Base-by-base conservation (phyloP, 2,888 invertebrate species). In the Phymatocera aterrima region DNA sequence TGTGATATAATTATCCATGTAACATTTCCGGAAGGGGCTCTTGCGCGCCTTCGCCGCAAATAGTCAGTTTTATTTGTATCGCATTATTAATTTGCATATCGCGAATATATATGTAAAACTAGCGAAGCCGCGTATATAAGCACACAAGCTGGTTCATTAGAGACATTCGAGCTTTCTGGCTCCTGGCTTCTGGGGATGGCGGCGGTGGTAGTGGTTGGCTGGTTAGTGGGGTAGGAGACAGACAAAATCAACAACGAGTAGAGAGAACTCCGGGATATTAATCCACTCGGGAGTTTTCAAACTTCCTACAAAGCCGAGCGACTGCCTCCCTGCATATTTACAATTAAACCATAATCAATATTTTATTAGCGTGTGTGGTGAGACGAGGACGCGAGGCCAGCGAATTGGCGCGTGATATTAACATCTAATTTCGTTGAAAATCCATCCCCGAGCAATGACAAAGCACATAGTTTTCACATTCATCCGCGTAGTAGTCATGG, bases 221-320 rank as follows among this genome's bases (percentile, higher is more conserved):
- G 70, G 78, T 77, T 77, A 77, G 80, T 79, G 84, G 80, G 85
- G 83, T 84, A 75, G 84, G 88, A 88, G 89, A 87, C 90, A 89
- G 90, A 88, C 90, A 90, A 90, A 90, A 90, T 90, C 90, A 90
- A 90, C 90, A 90, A 90, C 88, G 90, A 89, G 90, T 89, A 89
- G 89, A 89, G 89, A 90, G 89, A 90, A 90, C 89, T 89, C 89
- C 85, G 88, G 88, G 90, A 90, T 90, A 90, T 90, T 90, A 90
- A 90, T 90, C 89, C 90, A 90, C 90, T 90, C 90, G 90, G 88
- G 90, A 90, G 90, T 90, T 90, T 90, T 90, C 90, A 90, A 90
- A 90, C 90, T 90, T 88, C 87, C 88, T 88, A 90, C 90, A 90
- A 90, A 90, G 90, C 89, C 87, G 87, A 80, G 81, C 72, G 61